These are phyloP conservation scores for Eremophila alpestris DNA, from an alignment of 2,797 vertebrate species.

Conservation along the genomic window DNA sequence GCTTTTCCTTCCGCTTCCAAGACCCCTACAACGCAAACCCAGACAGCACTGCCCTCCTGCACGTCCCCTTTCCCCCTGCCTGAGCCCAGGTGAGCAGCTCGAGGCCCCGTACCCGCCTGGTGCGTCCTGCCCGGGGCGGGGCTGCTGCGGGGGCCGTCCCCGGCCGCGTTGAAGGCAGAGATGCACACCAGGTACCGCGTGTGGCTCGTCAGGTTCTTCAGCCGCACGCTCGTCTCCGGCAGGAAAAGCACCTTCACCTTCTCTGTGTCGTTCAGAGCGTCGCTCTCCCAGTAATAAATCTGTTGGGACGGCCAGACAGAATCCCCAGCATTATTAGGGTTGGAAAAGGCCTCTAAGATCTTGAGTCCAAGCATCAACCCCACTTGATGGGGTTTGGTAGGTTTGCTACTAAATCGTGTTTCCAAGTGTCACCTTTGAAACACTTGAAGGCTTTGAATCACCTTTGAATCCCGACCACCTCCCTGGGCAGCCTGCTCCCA, in stretches of 20 bases:
- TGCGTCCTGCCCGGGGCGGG: slow-evolving; percentile 85
- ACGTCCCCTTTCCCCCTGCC: neutral
- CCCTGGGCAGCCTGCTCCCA: neutral
- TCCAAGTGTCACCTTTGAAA: rapidly evolving
- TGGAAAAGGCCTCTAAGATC: neutral
- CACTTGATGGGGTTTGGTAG: no score
- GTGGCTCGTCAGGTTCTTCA: slow-evolving; percentile 93
- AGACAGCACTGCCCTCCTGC: neutral
- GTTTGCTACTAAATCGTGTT: rapidly evolving
- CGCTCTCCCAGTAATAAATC: slow-evolving; percentile 93
- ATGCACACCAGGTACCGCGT: slow-evolving; percentile 87
- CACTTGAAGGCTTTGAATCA: neutral
- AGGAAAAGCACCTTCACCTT: slow-evolving; percentile 91
- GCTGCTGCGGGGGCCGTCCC: slow-evolving; percentile 89
- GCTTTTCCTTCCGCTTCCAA: rapidly evolving
- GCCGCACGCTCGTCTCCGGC: slow-evolving; percentile 82
- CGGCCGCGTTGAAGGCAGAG: slow-evolving; percentile 91
- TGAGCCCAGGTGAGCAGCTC: neutral
- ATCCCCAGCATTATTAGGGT: neutral
- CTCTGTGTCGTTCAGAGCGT: slow-evolving; percentile 86
- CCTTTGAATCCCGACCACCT: neutral
- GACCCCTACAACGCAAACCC: neutral
- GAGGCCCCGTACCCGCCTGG: slow-evolving; percentile 81
- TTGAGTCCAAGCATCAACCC: rapidly evolving
- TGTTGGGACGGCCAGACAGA: slow-evolving; percentile 3